Percentiles rank a stretch among this genome's conserved stretches.
Evolutionary conservation across 92 coral and sea anemone species (phyloP).

Genomic region (Heliopora coerulea): DNA sequence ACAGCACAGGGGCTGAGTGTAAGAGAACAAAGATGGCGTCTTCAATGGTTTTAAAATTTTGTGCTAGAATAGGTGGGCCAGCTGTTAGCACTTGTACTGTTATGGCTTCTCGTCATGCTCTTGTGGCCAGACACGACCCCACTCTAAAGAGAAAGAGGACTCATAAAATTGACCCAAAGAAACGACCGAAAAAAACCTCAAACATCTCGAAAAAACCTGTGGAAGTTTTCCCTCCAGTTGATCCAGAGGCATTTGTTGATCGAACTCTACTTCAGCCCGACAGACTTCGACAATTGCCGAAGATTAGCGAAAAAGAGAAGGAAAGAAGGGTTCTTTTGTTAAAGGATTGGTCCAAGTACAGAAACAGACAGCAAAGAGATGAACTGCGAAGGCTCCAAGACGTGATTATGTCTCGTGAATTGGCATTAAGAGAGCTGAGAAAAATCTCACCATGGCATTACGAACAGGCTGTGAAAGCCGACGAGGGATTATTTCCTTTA

Average conservation of each 20-base stretch:
- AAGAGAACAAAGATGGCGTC: constrained; percentile 88
- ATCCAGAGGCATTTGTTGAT: constrained; percentile 76
- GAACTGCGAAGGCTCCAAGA: constrained; percentile 86
- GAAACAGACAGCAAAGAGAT: constrained; percentile 88
- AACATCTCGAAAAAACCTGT: constrained; percentile 71
- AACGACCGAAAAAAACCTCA: constrained; percentile 53
- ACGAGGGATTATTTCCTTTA: constrained; percentile 73
- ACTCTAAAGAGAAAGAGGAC: constrained; percentile 73
- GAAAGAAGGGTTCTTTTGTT: constrained; percentile 72
- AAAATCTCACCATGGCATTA: constrained; percentile 75
- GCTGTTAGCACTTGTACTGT: constrained; percentile 70
- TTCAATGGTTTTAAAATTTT: constrained; percentile 15
- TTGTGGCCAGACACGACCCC: constrained; percentile 83
- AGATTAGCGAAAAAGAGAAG: constrained; percentile 64
- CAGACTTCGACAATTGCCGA: constrained; percentile 55
- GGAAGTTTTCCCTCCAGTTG: constrained; percentile 91
- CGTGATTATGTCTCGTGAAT: constrained; percentile 75
- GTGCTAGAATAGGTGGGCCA: constrained; percentile 39
- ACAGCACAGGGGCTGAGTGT: no score
- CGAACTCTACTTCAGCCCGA: constrained; percentile 55
- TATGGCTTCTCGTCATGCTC: constrained; percentile 64
- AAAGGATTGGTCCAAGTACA: constrained; percentile 92
- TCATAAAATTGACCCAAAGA: constrained; percentile 57
- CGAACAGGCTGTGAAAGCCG: constrained; percentile 80
- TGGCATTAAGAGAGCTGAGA: constrained; percentile 85